These are phyloP conservation scores for Dromococcyx pavoninus DNA, from an alignment of 2,797 vertebrate genomes.

Conservation along the genomic window DNA sequence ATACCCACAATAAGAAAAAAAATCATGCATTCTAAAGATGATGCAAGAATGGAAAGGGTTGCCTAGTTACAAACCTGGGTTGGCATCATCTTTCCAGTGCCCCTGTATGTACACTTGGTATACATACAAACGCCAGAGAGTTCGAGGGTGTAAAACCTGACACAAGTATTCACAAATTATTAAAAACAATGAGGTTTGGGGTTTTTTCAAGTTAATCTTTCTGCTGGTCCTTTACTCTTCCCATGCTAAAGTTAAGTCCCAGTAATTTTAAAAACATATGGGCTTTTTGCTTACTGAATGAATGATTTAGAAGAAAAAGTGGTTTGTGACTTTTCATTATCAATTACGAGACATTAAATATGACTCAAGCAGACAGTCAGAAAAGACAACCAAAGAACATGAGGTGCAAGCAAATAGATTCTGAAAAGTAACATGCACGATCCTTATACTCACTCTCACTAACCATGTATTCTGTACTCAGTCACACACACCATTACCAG, in stretches of 20 bases:
- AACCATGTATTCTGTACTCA: background rate
- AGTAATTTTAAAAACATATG: background rate
- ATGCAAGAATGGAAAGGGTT: background rate
- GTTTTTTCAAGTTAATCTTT: background rate
- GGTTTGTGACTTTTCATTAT: background rate
- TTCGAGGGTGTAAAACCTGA: background rate
- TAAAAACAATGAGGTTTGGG: background rate
- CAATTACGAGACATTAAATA: background rate
- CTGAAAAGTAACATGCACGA: background rate
- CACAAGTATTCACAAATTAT: background rate
- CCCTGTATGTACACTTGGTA: too few relatives aligned
- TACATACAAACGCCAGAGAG: background rate
- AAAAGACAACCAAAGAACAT: background rate
- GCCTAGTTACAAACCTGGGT: fast-evolving
- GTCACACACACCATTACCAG: background rate
- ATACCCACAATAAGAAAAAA: background rate
- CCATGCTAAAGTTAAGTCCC: background rate
- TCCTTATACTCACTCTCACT: background rate
- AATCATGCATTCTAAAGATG: background rate
- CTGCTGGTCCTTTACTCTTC: background rate
- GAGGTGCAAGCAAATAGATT: background rate
- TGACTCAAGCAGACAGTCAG: background rate
- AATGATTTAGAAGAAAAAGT: background rate
- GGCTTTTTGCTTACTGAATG: background rate
- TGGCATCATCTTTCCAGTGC: background rate